Percentiles rank a stretch among this genome's conserved stretches.
These are phyloP conservation scores for Andrena haemorrhoa DNA, from an alignment of 2,888 invertebrate genomes.

Conservation along the genomic window DNA sequence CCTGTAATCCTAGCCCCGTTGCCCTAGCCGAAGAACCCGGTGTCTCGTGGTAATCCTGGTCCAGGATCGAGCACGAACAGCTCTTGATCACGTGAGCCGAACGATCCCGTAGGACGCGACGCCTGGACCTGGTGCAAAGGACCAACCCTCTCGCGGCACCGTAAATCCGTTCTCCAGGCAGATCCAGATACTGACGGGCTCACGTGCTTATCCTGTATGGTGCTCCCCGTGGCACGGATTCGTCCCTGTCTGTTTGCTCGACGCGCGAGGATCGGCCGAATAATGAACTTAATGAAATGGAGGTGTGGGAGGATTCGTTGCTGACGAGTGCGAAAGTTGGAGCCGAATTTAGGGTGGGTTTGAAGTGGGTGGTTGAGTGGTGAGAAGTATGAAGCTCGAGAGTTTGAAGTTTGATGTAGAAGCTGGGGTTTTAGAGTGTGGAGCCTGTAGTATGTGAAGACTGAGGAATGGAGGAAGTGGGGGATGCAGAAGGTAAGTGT, in stretches of 20 bases:
- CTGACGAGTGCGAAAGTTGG: background rate
- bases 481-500: background rate
- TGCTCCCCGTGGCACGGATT: constrained; percentile 34
- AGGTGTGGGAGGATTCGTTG: background rate
- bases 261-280: background rate
- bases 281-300: constrained; percentile 12
- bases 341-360: background rate
- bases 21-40: constrained; percentile 13
- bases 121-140: constrained; percentile 50
- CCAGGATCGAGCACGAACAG: constrained; percentile 15
- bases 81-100: constrained; percentile 40
- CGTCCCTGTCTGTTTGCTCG: constrained; percentile 33
- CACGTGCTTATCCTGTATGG: constrained; percentile 42
- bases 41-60: constrained; percentile 19
- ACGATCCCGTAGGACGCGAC: constrained; percentile 57
- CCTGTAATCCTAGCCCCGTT: constrained; percentile 3
- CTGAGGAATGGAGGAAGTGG: background rate
- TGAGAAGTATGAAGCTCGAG: background rate
- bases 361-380: background rate
- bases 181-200: constrained; percentile 60
- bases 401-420: background rate
- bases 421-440: background rate
- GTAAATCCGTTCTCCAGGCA: constrained; percentile 73
- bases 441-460: background rate
- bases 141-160: constrained; percentile 61